Percentiles rank a stretch among this genome's conserved stretches.
These are phyloP conservation scores for Lycodopsis pacificus DNA, from an alignment of 2,797 vertebrate genomes.

Conservation along the genomic window DNA sequence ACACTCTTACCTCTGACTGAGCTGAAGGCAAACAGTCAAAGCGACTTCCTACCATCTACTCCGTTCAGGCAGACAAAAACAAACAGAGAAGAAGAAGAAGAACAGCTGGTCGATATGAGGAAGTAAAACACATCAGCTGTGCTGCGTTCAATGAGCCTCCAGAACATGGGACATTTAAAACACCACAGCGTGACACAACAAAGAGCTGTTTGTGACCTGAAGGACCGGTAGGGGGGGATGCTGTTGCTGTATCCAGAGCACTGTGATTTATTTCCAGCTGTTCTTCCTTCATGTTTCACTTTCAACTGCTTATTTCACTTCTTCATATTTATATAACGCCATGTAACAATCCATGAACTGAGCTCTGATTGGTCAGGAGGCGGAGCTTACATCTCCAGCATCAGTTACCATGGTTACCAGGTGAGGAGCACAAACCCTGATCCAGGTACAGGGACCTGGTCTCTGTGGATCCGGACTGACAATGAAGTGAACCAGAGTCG, in stretches of 20 bases:
- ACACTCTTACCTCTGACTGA: conserved; percentile 82
- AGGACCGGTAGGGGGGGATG: no score
- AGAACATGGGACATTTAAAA: background rate
- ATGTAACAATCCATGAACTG: background rate
- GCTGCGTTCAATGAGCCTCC: background rate
- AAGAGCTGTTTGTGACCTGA: no score
- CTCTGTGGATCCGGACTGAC: background rate
- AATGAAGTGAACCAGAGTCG: background rate
- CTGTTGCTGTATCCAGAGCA: no score
- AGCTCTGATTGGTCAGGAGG: background rate
- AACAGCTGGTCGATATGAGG: conserved; percentile 12
- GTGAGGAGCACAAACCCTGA: background rate
- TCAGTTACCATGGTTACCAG: background rate
- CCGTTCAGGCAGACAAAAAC: conserved; percentile 59
- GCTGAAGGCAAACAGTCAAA: conserved; percentile 83
- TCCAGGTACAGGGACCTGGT: background rate
- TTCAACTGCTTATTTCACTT: no score
- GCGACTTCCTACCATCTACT: conserved; percentile 84
- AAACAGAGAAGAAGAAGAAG: conserved; percentile 43
- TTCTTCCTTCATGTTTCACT: no score
- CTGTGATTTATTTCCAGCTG: no score
- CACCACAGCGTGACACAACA: background rate
- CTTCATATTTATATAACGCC: no score
- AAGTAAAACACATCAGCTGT: background rate
- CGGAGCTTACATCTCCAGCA: background rate